Percentiles rank a stretch among this genome's conserved stretches.
Evolutionary conservation across 2,797 vertebrate species (phyloP).

Genomic region (Hypotaenidia philippensis): DNA sequence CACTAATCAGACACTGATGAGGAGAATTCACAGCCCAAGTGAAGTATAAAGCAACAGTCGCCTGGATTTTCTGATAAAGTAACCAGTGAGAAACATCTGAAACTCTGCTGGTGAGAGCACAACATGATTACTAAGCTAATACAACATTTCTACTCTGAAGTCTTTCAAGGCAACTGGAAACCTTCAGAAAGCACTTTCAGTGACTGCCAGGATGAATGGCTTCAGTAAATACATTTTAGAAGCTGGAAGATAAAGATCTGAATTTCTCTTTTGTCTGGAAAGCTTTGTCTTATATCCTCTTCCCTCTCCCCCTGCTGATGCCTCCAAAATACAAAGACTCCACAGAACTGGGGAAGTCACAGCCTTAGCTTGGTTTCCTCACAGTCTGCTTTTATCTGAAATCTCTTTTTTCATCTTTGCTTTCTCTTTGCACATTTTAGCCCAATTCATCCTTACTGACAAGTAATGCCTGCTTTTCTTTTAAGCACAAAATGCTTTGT

Average conservation of each 20-base stretch:
- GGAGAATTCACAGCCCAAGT: neutral
- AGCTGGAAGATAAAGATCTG: conserved; percentile 1
- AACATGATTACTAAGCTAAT: neutral
- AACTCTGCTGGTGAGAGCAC: neutral
- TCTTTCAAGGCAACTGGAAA: neutral
- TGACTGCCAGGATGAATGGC: neutral
- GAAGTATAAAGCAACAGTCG: rapidly evolving
- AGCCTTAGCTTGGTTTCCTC: neutral
- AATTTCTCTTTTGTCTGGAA: conserved; percentile 1
- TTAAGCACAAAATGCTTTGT: neutral
- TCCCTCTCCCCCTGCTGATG: neutral
- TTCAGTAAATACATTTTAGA: conserved; percentile 9
- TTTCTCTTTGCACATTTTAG: neutral
- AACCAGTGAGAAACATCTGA: neutral
- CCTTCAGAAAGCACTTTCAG: neutral
- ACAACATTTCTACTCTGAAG: neutral
- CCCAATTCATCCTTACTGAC: conserved; percentile 1
- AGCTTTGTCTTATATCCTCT: neutral
- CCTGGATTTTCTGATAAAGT: neutral
- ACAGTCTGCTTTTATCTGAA: conserved; percentile 23
- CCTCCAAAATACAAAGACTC: neutral
- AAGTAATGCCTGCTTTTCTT: neutral
- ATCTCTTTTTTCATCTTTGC: neutral
- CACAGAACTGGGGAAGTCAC: neutral
- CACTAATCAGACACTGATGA: neutral